These are phyloP conservation scores for Pseudochirops corinnae DNA, from an alignment of 2,797 vertebrate genomes.

Conservation along the genomic window DNA sequence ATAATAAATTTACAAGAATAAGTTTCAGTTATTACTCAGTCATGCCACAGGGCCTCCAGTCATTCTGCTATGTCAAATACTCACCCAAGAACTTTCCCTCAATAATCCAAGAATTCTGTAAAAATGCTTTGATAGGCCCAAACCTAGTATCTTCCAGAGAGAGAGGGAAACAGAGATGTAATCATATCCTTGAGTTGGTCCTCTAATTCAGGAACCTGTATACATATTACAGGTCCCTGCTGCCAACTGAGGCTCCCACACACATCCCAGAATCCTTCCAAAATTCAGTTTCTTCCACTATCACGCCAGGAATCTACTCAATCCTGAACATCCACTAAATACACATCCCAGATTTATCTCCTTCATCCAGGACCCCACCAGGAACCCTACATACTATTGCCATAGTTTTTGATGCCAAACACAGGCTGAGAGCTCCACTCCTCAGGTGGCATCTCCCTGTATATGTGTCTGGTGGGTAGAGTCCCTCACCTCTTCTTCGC, in stretches of 20 bases:
- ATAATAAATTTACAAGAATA: neutral
- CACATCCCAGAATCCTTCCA: too few species aligned
- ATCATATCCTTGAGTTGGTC: too few species aligned
- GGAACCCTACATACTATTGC: neutral
- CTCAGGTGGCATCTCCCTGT: fast-evolving
- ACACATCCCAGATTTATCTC: neutral
- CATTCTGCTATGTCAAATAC: neutral
- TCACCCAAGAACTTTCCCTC: neutral
- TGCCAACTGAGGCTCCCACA: neutral
- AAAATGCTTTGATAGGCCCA: neutral
- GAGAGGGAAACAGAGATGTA: neutral
- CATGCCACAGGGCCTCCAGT: neutral
- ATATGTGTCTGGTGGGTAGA: fast-evolving
- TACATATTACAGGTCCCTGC: neutral
- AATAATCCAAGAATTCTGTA: neutral
- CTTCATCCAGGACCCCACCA: neutral
- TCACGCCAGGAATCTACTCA: neutral
- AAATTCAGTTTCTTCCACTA: neutral
- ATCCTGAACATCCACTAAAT: neutral
- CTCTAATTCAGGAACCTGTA: neutral
- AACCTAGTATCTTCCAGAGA: neutral
- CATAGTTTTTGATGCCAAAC: neutral
- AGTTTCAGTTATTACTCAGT: neutral
- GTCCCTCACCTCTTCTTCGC: fast-evolving
- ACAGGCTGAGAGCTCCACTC: too few species aligned